Percentiles rank a stretch among this genome's conserved stretches.
Conservation (phyloP, 2,797 vertebrate genomes). For the Diglossa cyanea region DNA sequence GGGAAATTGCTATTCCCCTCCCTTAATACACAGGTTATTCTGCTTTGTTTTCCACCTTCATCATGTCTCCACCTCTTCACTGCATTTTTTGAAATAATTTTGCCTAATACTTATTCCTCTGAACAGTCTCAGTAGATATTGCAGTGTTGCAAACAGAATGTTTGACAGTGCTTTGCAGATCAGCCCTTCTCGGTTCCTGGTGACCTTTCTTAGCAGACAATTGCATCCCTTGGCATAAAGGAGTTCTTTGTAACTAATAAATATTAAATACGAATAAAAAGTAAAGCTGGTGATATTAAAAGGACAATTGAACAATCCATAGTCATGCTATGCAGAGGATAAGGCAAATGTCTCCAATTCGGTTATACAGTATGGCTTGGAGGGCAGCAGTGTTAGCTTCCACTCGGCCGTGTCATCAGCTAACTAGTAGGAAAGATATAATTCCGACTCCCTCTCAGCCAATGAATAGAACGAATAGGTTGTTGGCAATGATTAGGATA, state of each 20-base stretch:
- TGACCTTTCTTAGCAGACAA: background rate
- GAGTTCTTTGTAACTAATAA: background rate
- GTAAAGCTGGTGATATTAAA: background rate
- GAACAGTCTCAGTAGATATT: background rate
- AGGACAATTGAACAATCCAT: background rate
- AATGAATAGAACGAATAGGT: too few species aligned
- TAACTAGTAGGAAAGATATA: too few species aligned
- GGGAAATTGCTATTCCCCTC: background rate
- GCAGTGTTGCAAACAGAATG: background rate
- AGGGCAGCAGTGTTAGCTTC: too few species aligned
- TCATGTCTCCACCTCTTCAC: background rate
- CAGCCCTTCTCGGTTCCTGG: background rate
- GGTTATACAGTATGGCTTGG: too few species aligned
- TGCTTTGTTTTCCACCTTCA: background rate
- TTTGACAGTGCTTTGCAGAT: background rate
- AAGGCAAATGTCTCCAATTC: too few species aligned
- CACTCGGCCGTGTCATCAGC: too few species aligned
- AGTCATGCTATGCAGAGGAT: too few species aligned
- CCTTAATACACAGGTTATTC: background rate
- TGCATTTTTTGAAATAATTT: background rate
- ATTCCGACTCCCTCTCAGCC: too few species aligned
- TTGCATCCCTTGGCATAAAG: background rate
- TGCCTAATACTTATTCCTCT: background rate
- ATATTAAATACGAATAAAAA: background rate
- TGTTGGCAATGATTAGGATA: too few species aligned